Percentiles rank a stretch among this genome's conserved stretches.
phyloP scores from a whole-genome alignment of 2,797 vertebrate species.

The Scyliorhinus canicula region DNA sequence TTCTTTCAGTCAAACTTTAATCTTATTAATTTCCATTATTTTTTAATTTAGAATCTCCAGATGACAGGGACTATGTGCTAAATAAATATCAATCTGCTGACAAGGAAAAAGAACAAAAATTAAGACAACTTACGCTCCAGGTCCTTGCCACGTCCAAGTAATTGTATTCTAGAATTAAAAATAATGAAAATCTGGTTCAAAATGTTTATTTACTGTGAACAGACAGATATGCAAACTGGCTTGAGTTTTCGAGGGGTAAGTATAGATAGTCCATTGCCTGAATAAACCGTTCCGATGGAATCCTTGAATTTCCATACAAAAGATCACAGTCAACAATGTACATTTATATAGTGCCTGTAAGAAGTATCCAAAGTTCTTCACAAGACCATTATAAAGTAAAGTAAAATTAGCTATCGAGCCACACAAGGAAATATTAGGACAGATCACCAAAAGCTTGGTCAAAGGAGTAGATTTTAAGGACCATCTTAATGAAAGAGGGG shows the following conservation, averaged over 20 bases:
- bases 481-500: neutral
- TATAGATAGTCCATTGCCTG: neutral
- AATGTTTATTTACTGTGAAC: neutral
- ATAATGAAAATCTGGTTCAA: constrained; percentile 40
- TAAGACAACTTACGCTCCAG: constrained; percentile 81
- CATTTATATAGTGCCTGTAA: neutral
- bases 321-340: neutral
- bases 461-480: neutral
- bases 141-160: constrained; percentile 98
- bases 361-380: neutral
- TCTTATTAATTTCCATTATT: neutral
- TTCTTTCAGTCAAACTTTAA: neutral
- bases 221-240: neutral
- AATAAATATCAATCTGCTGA: neutral
- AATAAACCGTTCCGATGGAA: neutral
- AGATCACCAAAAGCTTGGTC: neutral
- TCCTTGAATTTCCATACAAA: neutral
- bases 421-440: neutral
- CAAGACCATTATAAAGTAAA: neutral
- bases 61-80: neutral
- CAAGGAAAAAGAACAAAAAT: constrained; percentile 40
- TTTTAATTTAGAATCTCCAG: neutral
- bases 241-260: neutral
- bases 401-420: neutral
- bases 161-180: constrained; percentile 76